phyloP scores from a whole-genome alignment of 2,888 invertebrate genomes.

The Clitarchus hookeri region DNA sequence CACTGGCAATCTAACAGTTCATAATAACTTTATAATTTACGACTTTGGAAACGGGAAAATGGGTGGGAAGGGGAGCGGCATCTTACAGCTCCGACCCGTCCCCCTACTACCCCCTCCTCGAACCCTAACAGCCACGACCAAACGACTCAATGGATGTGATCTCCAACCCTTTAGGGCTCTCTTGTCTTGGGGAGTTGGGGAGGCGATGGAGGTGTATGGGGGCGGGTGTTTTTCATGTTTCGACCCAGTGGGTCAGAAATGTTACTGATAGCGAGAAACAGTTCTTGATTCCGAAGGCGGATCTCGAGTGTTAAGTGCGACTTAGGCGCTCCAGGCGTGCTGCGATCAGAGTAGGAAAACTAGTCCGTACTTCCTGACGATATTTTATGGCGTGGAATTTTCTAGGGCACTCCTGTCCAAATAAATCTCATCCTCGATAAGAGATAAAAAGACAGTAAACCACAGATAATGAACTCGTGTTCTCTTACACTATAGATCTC shows the following conservation, averaged over 20 bases:
- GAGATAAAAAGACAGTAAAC: too few species aligned
- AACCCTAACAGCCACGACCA: slow-evolving; percentile 45
- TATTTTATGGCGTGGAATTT: too few species aligned
- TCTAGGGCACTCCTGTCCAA: too few species aligned
- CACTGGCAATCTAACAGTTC: slow-evolving; percentile 57
- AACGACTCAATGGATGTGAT: slow-evolving; percentile 23
- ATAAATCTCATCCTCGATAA: too few species aligned
- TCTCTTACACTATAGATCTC: too few species aligned
- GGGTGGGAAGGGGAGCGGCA: slow-evolving; percentile 16
- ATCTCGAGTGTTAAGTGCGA: not conserved
- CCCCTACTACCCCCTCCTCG: slow-evolving; percentile 26
- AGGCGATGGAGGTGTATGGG: slow-evolving; percentile 16
- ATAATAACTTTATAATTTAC: slow-evolving; percentile 60
- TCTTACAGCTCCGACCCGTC: not conserved
- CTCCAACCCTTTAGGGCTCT: slow-evolving; percentile 11
- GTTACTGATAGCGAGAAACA: slow-evolving; percentile 16
- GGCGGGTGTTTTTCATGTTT: slow-evolving; percentile 17
- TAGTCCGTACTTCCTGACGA: too few species aligned
- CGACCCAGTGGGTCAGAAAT: slow-evolving; percentile 26
- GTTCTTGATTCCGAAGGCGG: not conserved
- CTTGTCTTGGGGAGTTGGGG: slow-evolving; percentile 15
- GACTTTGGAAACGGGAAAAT: slow-evolving; percentile 30
- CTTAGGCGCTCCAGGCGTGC: too few species aligned
- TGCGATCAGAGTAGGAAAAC: too few species aligned
- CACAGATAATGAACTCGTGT: too few species aligned